Evolutionary conservation across 2,888 invertebrate genomes (phyloP), one percentile per base, ranked within the genome.

Genomic region (Platypus cylindrus): DNA sequence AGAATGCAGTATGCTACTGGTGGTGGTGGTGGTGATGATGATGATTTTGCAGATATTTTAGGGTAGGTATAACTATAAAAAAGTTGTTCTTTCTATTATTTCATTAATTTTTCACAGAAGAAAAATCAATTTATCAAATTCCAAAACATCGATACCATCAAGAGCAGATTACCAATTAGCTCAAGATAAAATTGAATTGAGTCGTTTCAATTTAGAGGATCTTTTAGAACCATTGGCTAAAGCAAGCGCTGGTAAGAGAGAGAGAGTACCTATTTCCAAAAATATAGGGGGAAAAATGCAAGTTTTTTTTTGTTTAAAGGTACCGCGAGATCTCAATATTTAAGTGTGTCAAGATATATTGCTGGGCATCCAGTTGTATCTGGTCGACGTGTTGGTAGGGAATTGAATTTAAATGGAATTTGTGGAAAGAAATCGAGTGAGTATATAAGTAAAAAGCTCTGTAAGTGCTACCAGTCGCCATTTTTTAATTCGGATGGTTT

Each of bases 291-390:
- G 17, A 3, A 9, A 5, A 4, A n/a, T 30, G 5, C 3, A 17
- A 16, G 13, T 30, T 30, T 30, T 24, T 16, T n/a, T n/a, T n/a
- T n/a, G n/a, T n/a, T 32, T 33, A 16, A 15, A 39, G 39, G 40
- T 18, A 40, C 43, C 2, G 75, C 75, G 3, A 81, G 82, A 45
- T 78, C 80, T 48, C 77, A 81, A 43, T 86, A 86, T 62, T 62
- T 86, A 44, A 74, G 75, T 45, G 77, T 83, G 44, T 75, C 84
- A 45, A 71, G 86, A 52, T 86, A 85, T 60, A 74, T 84, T 46
- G 78, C 82, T 41, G 85, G 84, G 39, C 59, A 59, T 45, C 53
- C 59, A 11, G 50, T 56, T 3, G 53, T 48, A 14, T 52, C 50
- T 16, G 43, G 50, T 5, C 49, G 56, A 35, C n/a, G n/a, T n/a